phyloP scores from a whole-genome alignment of 2,888 invertebrate species.

The Stenolophus ochropezus region DNA sequence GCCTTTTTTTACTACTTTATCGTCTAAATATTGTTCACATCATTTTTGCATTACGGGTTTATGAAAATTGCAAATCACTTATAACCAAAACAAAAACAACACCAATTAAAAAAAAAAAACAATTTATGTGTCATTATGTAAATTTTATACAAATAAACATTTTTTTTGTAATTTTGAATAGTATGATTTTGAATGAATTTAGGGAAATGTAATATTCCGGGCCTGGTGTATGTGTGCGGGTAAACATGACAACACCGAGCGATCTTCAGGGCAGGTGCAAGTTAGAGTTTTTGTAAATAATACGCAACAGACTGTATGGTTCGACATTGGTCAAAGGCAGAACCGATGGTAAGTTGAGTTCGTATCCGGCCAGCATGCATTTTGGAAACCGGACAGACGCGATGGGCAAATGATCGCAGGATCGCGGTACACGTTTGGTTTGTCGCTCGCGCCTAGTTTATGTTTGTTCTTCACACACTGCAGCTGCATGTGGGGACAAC shows the following conservation, averaged over 20 bases:
- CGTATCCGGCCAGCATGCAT: constrained; percentile 6
- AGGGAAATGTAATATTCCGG: background rate
- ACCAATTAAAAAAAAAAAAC: background rate
- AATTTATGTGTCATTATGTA: background rate
- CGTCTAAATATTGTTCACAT: constrained; percentile 5
- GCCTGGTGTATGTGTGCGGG: constrained; percentile 35
- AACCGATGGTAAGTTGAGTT: constrained; percentile 24
- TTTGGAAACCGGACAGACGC: constrained; percentile 2
- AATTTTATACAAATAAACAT: background rate
- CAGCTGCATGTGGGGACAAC: constrained; percentile 44
- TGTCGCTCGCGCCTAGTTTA: constrained; percentile 26
- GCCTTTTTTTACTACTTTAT: constrained; percentile 16
- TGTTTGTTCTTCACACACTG: constrained; percentile 43
- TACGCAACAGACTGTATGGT: constrained; percentile 51
- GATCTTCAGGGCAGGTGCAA: constrained; percentile 51
- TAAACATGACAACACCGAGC: constrained; percentile 43
- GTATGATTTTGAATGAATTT: background rate
- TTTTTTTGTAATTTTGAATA: background rate
- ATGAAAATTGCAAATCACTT: background rate
- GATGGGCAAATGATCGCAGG: background rate
- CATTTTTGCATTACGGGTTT: constrained; percentile 38
- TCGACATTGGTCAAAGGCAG: constrained; percentile 33
- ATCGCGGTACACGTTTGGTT: background rate
- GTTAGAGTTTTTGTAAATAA: constrained; percentile 51
- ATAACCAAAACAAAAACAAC: background rate